Conservation (phyloP, 2,888 invertebrate species). For the Mimachlamys varia region DNA sequence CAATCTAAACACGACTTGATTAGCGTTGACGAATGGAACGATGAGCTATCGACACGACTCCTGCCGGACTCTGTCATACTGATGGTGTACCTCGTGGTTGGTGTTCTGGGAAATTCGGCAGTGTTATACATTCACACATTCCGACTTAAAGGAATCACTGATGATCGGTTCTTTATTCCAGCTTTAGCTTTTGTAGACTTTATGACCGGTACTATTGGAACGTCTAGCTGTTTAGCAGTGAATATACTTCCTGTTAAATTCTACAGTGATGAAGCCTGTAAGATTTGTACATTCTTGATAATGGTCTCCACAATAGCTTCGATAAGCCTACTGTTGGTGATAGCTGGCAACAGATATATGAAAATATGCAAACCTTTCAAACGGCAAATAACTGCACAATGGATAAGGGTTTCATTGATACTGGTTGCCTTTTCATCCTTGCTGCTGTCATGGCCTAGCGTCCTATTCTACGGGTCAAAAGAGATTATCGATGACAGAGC, state of each 20-base stretch:
- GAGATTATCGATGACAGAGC: neutral
- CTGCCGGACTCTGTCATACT: slow-evolving; percentile 36
- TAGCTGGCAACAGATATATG: slow-evolving; percentile 40
- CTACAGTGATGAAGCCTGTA: slow-evolving; percentile 38
- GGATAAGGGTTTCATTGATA: slow-evolving; percentile 15
- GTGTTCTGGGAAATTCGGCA: slow-evolving; percentile 41
- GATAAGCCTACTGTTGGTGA: slow-evolving; percentile 32
- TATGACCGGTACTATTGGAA: slow-evolving; percentile 20
- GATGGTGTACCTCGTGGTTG: slow-evolving; percentile 37
- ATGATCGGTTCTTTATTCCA: slow-evolving; percentile 50
- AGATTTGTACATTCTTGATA: slow-evolving; percentile 34
- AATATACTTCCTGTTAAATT: slow-evolving; percentile 42
- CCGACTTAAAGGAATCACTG: slow-evolving; percentile 25
- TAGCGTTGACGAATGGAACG: slow-evolving; percentile 38
- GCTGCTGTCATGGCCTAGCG: neutral
- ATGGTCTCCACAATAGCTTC: neutral
- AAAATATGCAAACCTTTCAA: slow-evolving; percentile 48
- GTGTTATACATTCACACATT: slow-evolving; percentile 39
- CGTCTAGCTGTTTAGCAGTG: slow-evolving; percentile 17
- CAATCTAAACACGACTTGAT: too few relatives aligned
- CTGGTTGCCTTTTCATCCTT: neutral
- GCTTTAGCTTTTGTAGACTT: slow-evolving; percentile 44
- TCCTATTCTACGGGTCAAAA: slow-evolving; percentile 35
- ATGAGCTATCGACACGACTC: slow-evolving; percentile 18
- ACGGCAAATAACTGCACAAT: slow-evolving; percentile 37